Base-by-base conservation (phyloP, 2,797 vertebrate genomes). In the Anguilla marmorata region DNA sequence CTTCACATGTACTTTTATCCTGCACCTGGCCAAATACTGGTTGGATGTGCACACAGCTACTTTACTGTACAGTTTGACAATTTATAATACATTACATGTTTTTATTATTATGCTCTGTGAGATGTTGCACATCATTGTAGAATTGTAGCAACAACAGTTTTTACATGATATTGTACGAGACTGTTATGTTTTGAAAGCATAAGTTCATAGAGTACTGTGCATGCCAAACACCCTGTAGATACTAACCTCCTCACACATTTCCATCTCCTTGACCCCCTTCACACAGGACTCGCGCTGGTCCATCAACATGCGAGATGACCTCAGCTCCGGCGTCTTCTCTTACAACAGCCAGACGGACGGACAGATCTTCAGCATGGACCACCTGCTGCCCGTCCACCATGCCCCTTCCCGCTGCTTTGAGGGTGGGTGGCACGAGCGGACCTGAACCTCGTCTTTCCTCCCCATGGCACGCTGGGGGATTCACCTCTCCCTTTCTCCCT, bases 281-380 rank as follows among this genome's bases (percentile, higher is more conserved):
- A 41, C 48, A 37, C 92, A 98, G 97, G 97, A 97, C 90, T 97
- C 96, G 3, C 96, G 94, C 89, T 97, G 96, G 9, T 98, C 97
- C 0, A 93, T 95, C 0, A 96, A 94, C 88, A 90, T 95, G 0
- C 91, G 94, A 83, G 98, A 98, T 90, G 98, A 98, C 41, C 95
- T 98, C 93, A 99, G 98, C 94, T 99, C 98, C 0, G 98, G 98
- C 16, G 96, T 99, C 56, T 97, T 98, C 87, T 97, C 98, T 0
- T 98, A 97, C 95, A 96, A 94, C 95, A 98, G 97, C 93, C 97
- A 96, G 52, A 89, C 95, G 0, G 97, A 97, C 0, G 94, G 94
- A 7, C 95, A 93, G 85, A 93, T 96, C 93, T 95, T 94, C 91
- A 97, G 96, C 60, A 95, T 97, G 92, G 96, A 97, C 89, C 96